These are phyloP conservation scores for Eupithecia vulgata DNA, from an alignment of 2,888 invertebrate species.

Conservation along the genomic window DNA sequence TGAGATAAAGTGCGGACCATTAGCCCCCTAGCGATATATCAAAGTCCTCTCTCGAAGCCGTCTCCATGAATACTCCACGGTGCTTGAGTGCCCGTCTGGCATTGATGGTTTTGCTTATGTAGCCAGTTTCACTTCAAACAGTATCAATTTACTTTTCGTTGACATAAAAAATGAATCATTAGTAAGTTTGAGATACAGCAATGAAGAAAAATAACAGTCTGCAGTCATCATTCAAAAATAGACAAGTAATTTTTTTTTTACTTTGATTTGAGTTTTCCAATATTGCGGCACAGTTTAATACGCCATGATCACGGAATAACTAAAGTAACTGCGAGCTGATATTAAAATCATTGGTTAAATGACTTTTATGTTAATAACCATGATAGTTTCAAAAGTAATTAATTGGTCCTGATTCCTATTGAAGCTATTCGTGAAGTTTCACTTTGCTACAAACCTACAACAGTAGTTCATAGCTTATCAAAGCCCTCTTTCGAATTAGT, in stretches of 20 bases:
- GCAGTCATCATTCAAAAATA: background rate
- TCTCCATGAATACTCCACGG: conserved; percentile 55
- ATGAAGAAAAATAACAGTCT: background rate
- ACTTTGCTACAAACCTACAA: background rate
- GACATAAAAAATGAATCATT: background rate
- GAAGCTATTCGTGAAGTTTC: background rate
- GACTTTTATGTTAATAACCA: too few relatives aligned
- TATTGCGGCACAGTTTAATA: too few relatives aligned
- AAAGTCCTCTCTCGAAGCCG: conserved; percentile 41
- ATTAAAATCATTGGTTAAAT: too few relatives aligned
- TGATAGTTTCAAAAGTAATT: too few relatives aligned
- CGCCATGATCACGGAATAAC: too few relatives aligned
- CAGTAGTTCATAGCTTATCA: background rate
- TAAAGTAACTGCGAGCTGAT: too few relatives aligned
- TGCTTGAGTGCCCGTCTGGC: conserved; percentile 49
- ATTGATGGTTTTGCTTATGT: conserved; percentile 46
- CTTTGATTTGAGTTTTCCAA: too few relatives aligned
- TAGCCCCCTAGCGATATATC: conserved; percentile 41
- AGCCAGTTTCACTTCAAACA: conserved; percentile 12
- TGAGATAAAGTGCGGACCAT: conserved; percentile 34
- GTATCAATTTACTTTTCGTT: conserved; percentile 17
- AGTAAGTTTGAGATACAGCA: background rate
- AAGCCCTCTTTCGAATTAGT: background rate
- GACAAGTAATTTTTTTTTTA: background rate
- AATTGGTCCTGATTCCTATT: background rate